These are phyloP conservation scores for Ceryle rudis DNA, from an alignment of 2,797 vertebrate species.

Conservation along the genomic window DNA sequence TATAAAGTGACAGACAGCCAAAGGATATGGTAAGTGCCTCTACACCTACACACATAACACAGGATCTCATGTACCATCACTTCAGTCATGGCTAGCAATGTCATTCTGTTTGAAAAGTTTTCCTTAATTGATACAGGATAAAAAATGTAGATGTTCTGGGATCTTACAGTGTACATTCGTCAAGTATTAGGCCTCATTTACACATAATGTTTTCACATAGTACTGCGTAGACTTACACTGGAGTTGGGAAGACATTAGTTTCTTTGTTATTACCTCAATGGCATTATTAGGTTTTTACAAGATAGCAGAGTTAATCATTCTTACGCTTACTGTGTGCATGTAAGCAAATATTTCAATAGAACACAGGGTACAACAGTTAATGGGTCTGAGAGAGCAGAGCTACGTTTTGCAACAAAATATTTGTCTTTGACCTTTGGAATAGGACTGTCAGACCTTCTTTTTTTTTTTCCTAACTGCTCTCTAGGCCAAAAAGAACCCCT, in stretches of 20 bases:
- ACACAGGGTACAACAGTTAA: slow-evolving; percentile 55
- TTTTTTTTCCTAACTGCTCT: not conserved
- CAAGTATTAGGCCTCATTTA: not conserved
- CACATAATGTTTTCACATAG: not conserved
- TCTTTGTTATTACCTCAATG: not conserved
- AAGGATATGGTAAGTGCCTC: not conserved
- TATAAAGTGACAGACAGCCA: not conserved
- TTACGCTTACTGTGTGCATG: not conserved
- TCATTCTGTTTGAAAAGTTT: not conserved
- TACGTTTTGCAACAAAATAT: not conserved
- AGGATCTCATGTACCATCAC: not conserved
- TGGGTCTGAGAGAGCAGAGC: not conserved
- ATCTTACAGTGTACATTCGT: not conserved
- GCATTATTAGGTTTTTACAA: not conserved
- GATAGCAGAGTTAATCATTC: slow-evolving; percentile 61
- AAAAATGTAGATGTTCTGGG: not conserved
- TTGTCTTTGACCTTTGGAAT: slow-evolving; percentile 47
- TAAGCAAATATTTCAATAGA: slow-evolving; percentile 66
- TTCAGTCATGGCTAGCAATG: not conserved
- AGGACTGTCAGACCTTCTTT: not conserved
- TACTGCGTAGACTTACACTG: not conserved
- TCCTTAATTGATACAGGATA: not conserved
- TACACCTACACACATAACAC: not conserved
- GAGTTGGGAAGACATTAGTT: not conserved
- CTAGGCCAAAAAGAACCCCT: fast-evolving